Evolutionary conservation across 2,888 invertebrate species (phyloP), one percentile per base, ranked within the genome.

Genomic region (Hartigia nigra): DNA sequence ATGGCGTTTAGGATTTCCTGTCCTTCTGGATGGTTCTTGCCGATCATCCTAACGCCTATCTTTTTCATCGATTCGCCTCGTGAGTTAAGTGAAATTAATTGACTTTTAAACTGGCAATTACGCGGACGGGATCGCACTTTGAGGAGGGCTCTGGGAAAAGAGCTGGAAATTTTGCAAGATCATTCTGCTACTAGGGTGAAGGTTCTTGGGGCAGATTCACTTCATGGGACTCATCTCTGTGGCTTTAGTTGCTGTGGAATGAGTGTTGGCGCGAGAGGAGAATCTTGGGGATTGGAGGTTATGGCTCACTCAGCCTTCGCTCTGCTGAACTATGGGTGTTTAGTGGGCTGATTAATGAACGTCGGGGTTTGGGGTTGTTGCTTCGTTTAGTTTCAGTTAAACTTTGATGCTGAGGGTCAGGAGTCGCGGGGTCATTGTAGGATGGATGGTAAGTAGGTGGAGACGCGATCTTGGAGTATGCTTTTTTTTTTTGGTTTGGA

Each of bases 81-180:
- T 31, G 35, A 23, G 55, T 69, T 70, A 37, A 77, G 79, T 83
- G 82, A 88, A 88, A 91, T 91, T 90, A 91, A 91, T 91, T 84
- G 90, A 88, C 80, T 91, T 91, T 91, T 91, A 91, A 91, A 87
- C 89, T 90, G 87, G 85, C 88, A 87, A 88, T 90, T 87, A 90
- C 37, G 31, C 37, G 31, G 35, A 12, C 39, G 70, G 37, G 70
- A 81, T 75, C 72, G 70, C 78, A 76, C 75, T 75, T 31, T 70
- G 34, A 75, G 70, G 36, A 69, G 31, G 70, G 23, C 55, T 39
- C 37, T 34, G 69, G 78, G 75, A 74, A 69, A 81, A 82, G 80
- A 78, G 79, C 80, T 81, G 81, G 74, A 83, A 87, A 84, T 85
- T 88, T 84, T 86, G 89, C 88, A 83, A 81, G 79, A 87, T 89